Base-by-base conservation (phyloP, 2,113 vertebrate species). In the Dipodomys merriami region DNA sequence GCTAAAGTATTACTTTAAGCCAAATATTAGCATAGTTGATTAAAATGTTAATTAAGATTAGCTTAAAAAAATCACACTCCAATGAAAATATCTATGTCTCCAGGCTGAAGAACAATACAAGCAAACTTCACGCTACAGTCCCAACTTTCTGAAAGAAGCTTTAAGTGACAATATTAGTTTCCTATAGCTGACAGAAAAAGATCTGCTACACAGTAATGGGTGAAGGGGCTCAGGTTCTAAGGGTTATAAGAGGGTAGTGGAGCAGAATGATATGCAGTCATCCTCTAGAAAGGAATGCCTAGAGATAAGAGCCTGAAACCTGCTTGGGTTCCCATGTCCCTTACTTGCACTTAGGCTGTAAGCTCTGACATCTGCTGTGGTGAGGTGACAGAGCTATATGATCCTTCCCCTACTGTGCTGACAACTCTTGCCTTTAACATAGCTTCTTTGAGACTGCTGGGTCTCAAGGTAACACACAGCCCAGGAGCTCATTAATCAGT, bases 311-410 rank as follows among this genome's bases (percentile, higher is more conserved):
- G 7, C 57, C 73, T n/a, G 18, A 46, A 29, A 4, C 7, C 15
- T 27, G 6, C n/a, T 0, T 15, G 4, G 80, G 53, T 4, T 1
- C 57, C 20, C 9, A 5, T 7, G 33, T 57, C 23, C 15, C 22
- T 5, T 1, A 2, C 0, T 2, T 7, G 22, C 79, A 62, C 6
- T 10, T 7, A 18, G 29, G 53, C 1, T 23, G 25, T 15, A 30
- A 62, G 30, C 1, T 5, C n/a, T 16, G 0, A 46, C 1, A 13
- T 13, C 46, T 8, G 5, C 5, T 20, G 27, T 15, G n/a, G 82
- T 6, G 2, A 53, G 18, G n/a, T 23, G 49, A 23, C 5, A 46
- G 11, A 10, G 7, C 19, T 4, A 0, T 4, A 0, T 4, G 22
- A 35, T 12, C 22, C 80, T 62, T 22, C n/a, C 27, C 53, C 22